Evolutionary conservation across 2,888 invertebrate species (phyloP).

Genomic region (Operophtera brumata): DNA sequence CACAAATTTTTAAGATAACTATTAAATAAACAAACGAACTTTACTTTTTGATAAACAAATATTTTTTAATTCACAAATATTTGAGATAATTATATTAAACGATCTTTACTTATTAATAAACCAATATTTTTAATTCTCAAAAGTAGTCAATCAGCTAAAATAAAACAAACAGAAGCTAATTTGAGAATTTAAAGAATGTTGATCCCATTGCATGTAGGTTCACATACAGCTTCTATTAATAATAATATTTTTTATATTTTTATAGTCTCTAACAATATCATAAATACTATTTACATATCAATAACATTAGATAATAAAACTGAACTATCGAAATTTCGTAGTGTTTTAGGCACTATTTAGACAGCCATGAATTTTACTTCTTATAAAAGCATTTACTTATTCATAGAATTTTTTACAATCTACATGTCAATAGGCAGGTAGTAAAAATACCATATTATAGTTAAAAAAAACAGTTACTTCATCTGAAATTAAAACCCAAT

Average conservation of each 20-base stretch:
- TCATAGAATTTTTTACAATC: conserved; percentile 63
- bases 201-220: conserved; percentile 68
- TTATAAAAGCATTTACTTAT: conserved; percentile 76
- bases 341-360: conserved; percentile 81
- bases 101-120: not conserved
- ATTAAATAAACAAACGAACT: not conserved
- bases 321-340: conserved; percentile 79
- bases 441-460: conserved; percentile 53
- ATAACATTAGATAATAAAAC: conserved; percentile 67
- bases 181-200: conserved; percentile 39
- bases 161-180: not conserved
- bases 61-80: too few species aligned
- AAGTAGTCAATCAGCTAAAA: not conserved
- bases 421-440: conserved; percentile 79
- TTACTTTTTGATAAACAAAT: not conserved
- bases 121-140: too few species aligned
- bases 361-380: conserved; percentile 80
- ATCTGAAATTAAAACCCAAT: too few species aligned
- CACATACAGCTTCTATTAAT: conserved; percentile 1
- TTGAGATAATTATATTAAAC: too few species aligned
- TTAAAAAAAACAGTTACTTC: not conserved
- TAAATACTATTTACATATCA: conserved; percentile 65
- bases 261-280: conserved; percentile 50
- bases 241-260: too few species aligned
- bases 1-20: not conserved